Base-by-base conservation (phyloP, 2,888 invertebrate genomes). In the Antheraea yamamai region DNA sequence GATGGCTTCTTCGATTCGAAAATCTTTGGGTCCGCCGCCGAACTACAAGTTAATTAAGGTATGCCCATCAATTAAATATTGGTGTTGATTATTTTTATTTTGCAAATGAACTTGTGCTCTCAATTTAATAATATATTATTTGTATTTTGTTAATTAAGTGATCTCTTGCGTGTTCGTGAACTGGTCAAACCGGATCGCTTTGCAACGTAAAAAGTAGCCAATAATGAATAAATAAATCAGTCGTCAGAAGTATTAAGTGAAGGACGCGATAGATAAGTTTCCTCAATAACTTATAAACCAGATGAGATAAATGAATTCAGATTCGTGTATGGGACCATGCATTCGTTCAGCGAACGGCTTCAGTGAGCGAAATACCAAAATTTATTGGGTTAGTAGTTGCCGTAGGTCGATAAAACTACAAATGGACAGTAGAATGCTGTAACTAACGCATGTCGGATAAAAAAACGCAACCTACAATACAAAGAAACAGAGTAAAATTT, bases 351-450 rank as follows among this genome's bases (percentile, higher is more conserved):
- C 89, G 89, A 92, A 89, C 89, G 92, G 92, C 93, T 92, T 91
- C 94, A 92, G 90, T 93, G 92, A 93, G 91, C 92, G 94, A 94
- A 94, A 94, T 94, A 93, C 94, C 93, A 86, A 94, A 95, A 95
- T 95, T 95, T 95, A 95, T 95, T 95, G 87, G 95, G 94, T 95
- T 95, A 95, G 94, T 94, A 95, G 95, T 94, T 90, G 91, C 94
- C 91, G 90, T 92, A 94, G 95, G 94, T 95, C 95, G 95, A 95
- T 95, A 95, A 94, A 94, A 93, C 91, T 91, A 88, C 84, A 83
- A 79, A 82, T 83, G 87, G 83, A 85, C 84, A 84, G 82, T 85
- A 87, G 84, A 94, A 94, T 80, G 91, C 81, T 91, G 90, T 93
- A 93, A 89, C 88, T 92, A 89, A 83, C 85, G 84, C 85, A 88